Percentiles rank a stretch among this genome's conserved stretches.
phyloP scores from a whole-genome alignment of 2,797 vertebrate species.

The Labeo calbasu region DNA sequence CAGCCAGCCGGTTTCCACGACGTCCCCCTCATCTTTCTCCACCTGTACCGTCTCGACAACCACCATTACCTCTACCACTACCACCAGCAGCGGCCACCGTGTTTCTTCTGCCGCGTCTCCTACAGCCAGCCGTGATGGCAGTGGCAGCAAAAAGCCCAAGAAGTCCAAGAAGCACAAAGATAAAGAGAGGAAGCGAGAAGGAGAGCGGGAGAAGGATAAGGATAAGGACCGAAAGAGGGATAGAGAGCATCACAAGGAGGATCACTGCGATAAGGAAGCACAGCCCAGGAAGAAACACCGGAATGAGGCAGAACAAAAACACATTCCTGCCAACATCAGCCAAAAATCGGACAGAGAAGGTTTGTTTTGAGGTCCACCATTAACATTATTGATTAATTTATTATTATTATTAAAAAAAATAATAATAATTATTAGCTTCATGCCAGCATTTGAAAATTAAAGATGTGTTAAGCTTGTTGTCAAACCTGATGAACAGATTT shows the following conservation, averaged over 20 bases:
- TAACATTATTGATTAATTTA: background rate
- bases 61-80: slow-evolving; percentile 43
- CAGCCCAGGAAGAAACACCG: slow-evolving; percentile 71
- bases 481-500: background rate
- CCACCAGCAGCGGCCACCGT: slow-evolving; percentile 39
- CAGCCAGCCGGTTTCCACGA: slow-evolving; percentile 65
- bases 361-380: background rate
- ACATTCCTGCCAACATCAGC: slow-evolving; percentile 43
- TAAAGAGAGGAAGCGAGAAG: slow-evolving; percentile 66
- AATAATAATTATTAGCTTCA: background rate
- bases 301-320: slow-evolving; percentile 60
- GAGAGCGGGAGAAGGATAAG: slow-evolving; percentile 57
- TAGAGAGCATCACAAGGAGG: slow-evolving; percentile 51
- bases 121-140: slow-evolving; percentile 72
- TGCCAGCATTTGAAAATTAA: background rate
- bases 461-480: background rate
- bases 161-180: slow-evolving; percentile 87
- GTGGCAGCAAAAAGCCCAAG: slow-evolving; percentile 86
- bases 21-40: slow-evolving; percentile 70
- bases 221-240: slow-evolving; percentile 62
- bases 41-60: slow-evolving; percentile 47
- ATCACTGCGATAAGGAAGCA: slow-evolving; percentile 57
- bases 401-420: too few relatives aligned
- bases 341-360: slow-evolving; percentile 35
- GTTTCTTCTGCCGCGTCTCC: slow-evolving; percentile 58